Evolutionary conservation across 2,113 vertebrate genomes (phyloP).

Genomic region (Panurus biarmicus): DNA sequence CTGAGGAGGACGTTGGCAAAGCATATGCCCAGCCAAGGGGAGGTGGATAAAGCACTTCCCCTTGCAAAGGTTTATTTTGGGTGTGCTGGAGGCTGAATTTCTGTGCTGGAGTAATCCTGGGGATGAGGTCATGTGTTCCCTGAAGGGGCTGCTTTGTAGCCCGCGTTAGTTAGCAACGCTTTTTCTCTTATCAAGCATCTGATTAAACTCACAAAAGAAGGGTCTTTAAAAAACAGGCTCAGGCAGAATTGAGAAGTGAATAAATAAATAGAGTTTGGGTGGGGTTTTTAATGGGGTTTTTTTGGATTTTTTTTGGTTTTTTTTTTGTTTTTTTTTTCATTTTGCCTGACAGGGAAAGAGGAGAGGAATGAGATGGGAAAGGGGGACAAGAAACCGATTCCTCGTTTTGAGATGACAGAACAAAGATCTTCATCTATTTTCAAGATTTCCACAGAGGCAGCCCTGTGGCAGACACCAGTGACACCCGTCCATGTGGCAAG

Average conservation of each 20-base stretch:
- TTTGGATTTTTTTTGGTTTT: no score
- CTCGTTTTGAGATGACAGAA: not conserved
- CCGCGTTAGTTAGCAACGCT: constrained; percentile 39
- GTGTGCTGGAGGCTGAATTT: constrained; percentile 29
- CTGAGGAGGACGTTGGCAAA: not conserved
- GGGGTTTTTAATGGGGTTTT: no score
- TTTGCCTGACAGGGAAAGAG: not conserved
- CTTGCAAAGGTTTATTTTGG: not conserved
- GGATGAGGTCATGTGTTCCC: constrained; percentile 49
- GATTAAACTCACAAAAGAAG: constrained; percentile 48
- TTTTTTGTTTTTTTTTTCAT: not conserved
- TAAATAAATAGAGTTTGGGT: not conserved
- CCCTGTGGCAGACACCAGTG: not conserved
- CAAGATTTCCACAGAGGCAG: not conserved
- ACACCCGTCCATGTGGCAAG: not conserved
- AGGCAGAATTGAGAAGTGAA: constrained; percentile 11
- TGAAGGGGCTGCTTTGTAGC: constrained; percentile 53
- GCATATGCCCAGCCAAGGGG: not conserved
- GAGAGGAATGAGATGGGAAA: not conserved
- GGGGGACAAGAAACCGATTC: not conserved
- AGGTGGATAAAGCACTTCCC: not conserved
- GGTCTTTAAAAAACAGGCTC: not conserved
- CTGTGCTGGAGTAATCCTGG: constrained; percentile 17
- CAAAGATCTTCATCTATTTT: not conserved
- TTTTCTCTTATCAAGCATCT: constrained; percentile 51